Evolutionary conservation across 2,797 vertebrate genomes (phyloP).

Genomic region (Leptatherina wallacei): DNA sequence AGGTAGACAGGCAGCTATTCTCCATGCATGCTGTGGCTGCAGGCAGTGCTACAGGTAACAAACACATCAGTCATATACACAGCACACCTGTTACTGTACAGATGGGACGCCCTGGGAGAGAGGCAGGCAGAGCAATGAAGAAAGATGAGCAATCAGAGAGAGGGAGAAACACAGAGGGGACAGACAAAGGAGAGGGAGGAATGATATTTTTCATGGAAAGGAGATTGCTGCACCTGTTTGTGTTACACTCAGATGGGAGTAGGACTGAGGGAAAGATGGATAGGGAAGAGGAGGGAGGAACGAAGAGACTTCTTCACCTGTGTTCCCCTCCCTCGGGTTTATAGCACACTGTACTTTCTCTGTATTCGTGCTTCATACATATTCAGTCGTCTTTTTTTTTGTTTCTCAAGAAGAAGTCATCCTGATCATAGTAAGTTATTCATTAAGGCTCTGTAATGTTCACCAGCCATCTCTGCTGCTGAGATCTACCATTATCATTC

Average conservation of each 20-base stretch:
- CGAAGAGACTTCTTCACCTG: constrained; percentile 45
- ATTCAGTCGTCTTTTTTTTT: constrained; percentile 1
- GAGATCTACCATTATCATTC: constrained; percentile 55
- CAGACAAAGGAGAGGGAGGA: constrained; percentile 49
- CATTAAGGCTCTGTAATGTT: constrained; percentile 46
- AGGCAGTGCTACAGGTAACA: constrained; percentile 79
- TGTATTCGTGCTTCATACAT: constrained; percentile 26
- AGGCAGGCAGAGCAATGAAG: constrained; percentile 69
- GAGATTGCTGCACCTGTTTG: constrained; percentile 57
- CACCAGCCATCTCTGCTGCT: constrained; percentile 28
- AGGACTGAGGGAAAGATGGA: constrained; percentile 19
- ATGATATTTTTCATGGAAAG: constrained; percentile 54
- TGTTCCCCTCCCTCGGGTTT: constrained; percentile 35
- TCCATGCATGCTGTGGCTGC: constrained; percentile 61
- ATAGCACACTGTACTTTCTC: constrained; percentile 34
- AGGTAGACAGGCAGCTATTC: constrained; percentile 45
- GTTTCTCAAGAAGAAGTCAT: constrained; percentile 34
- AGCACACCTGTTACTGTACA: constrained; percentile 79
- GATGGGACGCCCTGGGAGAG: constrained; percentile 76
- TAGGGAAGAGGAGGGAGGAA: not conserved
- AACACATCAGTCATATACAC: constrained; percentile 71
- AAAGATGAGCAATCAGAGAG: constrained; percentile 71
- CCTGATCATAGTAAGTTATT: constrained; percentile 50
- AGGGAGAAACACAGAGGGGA: constrained; percentile 44
- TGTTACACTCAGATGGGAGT: constrained; percentile 21